These are phyloP conservation scores for Neuroterus valhalla DNA, from an alignment of 1,140 invertebrate genomes.

Conservation along the genomic window DNA sequence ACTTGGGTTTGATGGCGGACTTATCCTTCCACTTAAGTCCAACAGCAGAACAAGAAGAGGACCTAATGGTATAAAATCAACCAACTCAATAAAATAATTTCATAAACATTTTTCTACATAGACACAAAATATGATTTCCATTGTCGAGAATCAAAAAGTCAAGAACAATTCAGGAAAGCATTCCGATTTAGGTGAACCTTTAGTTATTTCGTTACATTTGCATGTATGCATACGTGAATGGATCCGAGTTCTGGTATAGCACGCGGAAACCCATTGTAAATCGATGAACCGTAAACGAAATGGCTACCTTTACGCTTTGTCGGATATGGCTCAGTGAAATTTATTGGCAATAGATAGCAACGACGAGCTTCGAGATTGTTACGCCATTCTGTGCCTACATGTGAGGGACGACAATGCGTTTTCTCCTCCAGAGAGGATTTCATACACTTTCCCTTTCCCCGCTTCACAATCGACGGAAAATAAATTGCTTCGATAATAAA, in stretches of 20 bases:
- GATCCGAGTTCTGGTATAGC: slow-evolving; percentile 52
- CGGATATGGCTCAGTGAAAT: slow-evolving; percentile 58
- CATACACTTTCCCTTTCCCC: slow-evolving; percentile 17
- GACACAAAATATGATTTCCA: neutral
- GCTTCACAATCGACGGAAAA: neutral
- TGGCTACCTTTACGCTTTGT: slow-evolving; percentile 65
- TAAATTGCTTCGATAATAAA: neutral
- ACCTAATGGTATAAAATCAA: too few species aligned
- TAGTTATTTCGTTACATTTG: slow-evolving; percentile 52
- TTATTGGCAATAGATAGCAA: slow-evolving; percentile 64
- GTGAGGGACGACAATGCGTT: slow-evolving; percentile 16
- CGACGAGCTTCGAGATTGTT: slow-evolving; percentile 36
- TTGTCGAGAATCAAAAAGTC: neutral
- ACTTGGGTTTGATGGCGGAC: too few species aligned
- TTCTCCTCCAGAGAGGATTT: slow-evolving; percentile 6
- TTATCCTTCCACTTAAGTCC: too few species aligned
- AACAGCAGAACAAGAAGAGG: too few species aligned
- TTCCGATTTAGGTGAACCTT: slow-evolving; percentile 39
- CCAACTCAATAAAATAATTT: too few species aligned
- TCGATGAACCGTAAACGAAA: slow-evolving; percentile 62
- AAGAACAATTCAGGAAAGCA: slow-evolving; percentile 24
- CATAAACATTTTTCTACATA: neutral
- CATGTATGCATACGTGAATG: slow-evolving; percentile 50
- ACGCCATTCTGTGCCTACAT: slow-evolving; percentile 25
- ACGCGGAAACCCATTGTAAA: slow-evolving; percentile 63